Evolutionary conservation across 2,797 vertebrate genomes (phyloP), one percentile per base, ranked within the genome.

Genomic region (Anas bernieri): DNA sequence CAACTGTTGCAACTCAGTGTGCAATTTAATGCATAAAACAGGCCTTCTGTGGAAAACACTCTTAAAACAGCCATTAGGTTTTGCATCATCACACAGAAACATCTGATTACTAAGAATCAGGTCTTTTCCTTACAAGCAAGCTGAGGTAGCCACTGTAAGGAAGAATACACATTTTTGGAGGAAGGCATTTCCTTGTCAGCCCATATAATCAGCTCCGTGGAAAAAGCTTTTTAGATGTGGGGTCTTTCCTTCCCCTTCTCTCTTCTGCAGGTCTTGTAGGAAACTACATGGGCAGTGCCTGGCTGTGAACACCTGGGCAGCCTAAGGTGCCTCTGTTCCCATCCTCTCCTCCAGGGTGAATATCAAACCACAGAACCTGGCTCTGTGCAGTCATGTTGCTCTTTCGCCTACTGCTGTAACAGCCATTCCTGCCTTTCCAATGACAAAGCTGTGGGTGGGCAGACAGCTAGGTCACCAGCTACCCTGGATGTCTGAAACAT

Each of bases 301-400:
- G 43, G n/a, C n/a, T 74, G 20, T 15, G n/a, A 93, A 55, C 10
- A 11, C 12, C n/a, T 25, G 31, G 83, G 21, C 30, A 75, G 56
- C 12, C 23, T 22, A 11, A 69, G n/a, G 9, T 63, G 13, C n/a
- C 20, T 76, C n/a, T 10, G 18, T 83, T 63, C 39, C 33, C 15
- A 33, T 17, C 55, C 84, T 41, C 16, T 69, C 39, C 63, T 83
- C 16, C 23, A 68, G 68, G 58, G 46, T 2, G 4, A 8, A 7
- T 23, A 28, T 25, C 9, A 88, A 69, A 91, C 67, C 5, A 3
- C 1, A 12, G 22, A 89, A 5, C 17, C 58, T 62, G 41, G 16
- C 48, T 62, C 12, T 6, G 1, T 3, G 2, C 17, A 74, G 2
- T 52, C 41, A 21, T 35, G 55, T 48, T 0, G 6, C 26, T 86